phyloP scores from a whole-genome alignment of 2,797 vertebrate species.

The Cyclura pinguis region DNA sequence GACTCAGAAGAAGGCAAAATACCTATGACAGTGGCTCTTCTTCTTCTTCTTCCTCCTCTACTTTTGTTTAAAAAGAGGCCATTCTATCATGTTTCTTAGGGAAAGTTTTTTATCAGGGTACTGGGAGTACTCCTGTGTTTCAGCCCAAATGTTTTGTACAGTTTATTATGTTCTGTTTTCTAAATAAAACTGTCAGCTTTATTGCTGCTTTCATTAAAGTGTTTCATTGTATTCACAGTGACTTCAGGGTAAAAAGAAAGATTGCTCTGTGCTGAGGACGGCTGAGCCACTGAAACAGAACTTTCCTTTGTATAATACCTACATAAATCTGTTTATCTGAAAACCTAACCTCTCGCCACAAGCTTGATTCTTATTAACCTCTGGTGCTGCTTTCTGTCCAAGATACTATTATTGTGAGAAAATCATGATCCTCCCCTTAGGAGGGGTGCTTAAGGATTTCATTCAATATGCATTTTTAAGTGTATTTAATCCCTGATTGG shows the following conservation, averaged over 20 bases:
- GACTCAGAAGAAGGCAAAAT: not conserved
- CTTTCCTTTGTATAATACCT: conserved; percentile 32
- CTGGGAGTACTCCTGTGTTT: conserved; percentile 22
- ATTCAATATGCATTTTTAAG: not conserved
- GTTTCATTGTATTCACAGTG: conserved; percentile 42
- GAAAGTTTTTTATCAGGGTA: conserved; percentile 50
- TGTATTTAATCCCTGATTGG: not conserved
- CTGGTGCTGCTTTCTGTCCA: not conserved
- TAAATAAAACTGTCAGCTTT: conserved; percentile 59
- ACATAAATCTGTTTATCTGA: conserved; percentile 57
- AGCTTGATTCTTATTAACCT: not conserved
- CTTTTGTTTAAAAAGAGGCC: too few relatives aligned
- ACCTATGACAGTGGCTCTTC: not conserved
- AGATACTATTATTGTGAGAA: not conserved
- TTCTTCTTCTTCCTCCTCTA: not conserved
- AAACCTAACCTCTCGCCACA: conserved; percentile 18
- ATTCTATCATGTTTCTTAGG: conserved; percentile 12
- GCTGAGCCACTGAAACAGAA: conserved; percentile 30
- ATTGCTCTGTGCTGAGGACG: conserved; percentile 30
- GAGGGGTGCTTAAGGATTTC: not conserved
- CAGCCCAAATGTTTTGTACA: conserved; percentile 41
- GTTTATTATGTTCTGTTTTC: conserved; percentile 50
- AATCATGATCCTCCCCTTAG: not conserved
- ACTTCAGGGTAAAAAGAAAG: conserved; percentile 47
- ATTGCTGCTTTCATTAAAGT: conserved; percentile 54